These are phyloP conservation scores for Epirrhoe tristata DNA, from an alignment of 2,888 invertebrate genomes.

Conservation along the genomic window DNA sequence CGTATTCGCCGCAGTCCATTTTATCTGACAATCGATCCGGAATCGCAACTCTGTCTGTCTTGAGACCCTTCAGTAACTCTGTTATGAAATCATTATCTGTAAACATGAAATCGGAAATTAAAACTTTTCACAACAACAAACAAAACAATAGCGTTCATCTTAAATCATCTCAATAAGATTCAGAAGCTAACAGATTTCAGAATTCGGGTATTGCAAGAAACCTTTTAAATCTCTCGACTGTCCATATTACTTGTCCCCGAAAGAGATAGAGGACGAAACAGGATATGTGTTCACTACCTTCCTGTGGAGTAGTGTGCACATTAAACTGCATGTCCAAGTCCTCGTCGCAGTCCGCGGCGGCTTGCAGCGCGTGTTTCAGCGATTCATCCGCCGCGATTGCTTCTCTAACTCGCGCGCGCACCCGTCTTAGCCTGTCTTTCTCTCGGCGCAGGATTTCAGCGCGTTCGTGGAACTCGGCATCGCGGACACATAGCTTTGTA, in stretches of 20 bases:
- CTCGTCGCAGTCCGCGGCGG: slow-evolving; percentile 48
- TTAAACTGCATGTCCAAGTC: slow-evolving; percentile 47
- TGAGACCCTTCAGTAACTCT: slow-evolving; percentile 66
- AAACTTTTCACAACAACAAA: too few species aligned
- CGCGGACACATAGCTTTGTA: slow-evolving; percentile 67
- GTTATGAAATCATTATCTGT: slow-evolving; percentile 65
- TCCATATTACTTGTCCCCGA: too few species aligned
- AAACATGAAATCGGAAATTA: slow-evolving; percentile 32
- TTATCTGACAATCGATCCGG: slow-evolving; percentile 53
- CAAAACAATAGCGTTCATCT: too few species aligned
- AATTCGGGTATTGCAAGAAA: not conserved
- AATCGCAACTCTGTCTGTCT: slow-evolving; percentile 53
- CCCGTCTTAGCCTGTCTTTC: slow-evolving; percentile 57
- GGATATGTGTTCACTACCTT: slow-evolving; percentile 49
- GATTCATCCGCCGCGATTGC: slow-evolving; percentile 62
- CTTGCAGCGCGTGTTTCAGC: slow-evolving; percentile 52
- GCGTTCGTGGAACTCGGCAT: slow-evolving; percentile 66
- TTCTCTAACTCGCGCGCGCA: slow-evolving; percentile 64
- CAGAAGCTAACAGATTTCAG: not conserved
- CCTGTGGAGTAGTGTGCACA: slow-evolving; percentile 50
- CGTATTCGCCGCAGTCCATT: slow-evolving; percentile 54
- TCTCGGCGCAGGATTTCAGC: slow-evolving; percentile 57
- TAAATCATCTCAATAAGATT: too few species aligned
- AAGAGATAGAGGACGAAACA: too few species aligned
- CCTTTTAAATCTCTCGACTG: not conserved